Conservation (phyloP, 2,888 invertebrate species). For the Scrobipalpa costella region DNA sequence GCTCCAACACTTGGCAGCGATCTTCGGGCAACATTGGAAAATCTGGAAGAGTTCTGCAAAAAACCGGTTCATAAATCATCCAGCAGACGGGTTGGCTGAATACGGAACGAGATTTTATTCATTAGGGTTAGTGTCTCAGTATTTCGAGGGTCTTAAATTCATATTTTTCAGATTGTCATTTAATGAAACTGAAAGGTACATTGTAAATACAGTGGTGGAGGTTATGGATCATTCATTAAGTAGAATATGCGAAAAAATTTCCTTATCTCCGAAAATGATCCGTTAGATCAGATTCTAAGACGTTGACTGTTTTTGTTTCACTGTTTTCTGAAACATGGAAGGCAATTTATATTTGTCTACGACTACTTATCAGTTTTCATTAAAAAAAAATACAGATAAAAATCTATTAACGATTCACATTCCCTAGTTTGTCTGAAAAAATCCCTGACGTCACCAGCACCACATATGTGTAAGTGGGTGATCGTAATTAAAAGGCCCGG, state of each 20-base stretch:
- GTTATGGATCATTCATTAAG: no score
- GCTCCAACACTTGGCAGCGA: constrained; percentile 26
- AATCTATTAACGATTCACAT: background rate
- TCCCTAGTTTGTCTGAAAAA: constrained; percentile 13
- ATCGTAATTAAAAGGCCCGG: constrained; percentile 72
- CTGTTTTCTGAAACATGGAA: no score
- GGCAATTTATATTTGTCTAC: no score
- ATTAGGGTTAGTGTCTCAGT: constrained; percentile 52
- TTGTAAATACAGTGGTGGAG: no score
- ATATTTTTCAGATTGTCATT: background rate
- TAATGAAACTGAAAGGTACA: background rate
- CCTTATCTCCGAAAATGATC: no score
- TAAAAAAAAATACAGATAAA: background rate
- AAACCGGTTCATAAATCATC: constrained; percentile 74
- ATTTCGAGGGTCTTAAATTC: background rate
- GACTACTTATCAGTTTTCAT: background rate
- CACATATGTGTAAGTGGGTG: constrained; percentile 79
- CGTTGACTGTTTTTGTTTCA: no score
- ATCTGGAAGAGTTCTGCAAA: constrained; percentile 37
- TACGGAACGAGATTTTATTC: constrained; percentile 65
- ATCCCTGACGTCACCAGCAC: constrained; percentile 21
- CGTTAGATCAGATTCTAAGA: no score
- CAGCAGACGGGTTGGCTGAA: constrained; percentile 66
- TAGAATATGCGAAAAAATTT: no score
- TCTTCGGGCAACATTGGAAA: constrained; percentile 19